Evolutionary conservation across 2,797 vertebrate species (phyloP).

Genomic region (Schizopygopsis malacanthus): DNA sequence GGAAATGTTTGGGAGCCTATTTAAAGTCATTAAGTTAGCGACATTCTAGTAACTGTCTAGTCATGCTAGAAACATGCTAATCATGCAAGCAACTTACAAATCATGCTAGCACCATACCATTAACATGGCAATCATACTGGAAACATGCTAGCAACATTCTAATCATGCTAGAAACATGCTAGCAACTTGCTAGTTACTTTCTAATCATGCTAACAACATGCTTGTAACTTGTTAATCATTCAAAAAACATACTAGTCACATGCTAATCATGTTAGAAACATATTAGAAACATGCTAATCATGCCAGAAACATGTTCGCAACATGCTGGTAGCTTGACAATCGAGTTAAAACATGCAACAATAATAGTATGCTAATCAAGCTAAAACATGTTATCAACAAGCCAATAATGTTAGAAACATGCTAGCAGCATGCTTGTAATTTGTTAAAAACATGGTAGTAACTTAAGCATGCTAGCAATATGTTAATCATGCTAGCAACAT

Average conservation of each 20-base stretch:
- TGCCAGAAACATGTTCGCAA: neutral
- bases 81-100: neutral
- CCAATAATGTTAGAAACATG: neutral
- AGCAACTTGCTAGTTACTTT: too few relatives aligned
- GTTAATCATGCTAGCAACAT: neutral
- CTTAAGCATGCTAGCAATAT: neutral
- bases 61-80: neutral
- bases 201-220: neutral
- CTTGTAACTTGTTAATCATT: neutral
- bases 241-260: neutral
- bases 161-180: neutral
- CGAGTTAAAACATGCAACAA: neutral
- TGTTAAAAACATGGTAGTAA: too few relatives aligned
- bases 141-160: neutral
- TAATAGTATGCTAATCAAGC: neutral
- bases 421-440: neutral
- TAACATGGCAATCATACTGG: neutral
- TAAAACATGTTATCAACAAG: neutral
- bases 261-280: neutral
- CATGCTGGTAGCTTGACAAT: neutral
- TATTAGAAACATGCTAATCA: neutral
- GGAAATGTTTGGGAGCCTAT: neutral
- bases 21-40: neutral
- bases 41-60: neutral
- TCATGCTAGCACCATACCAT: neutral